Conservation (phyloP, 2,113 vertebrate species). For the Opisthocomus hoazin region DNA sequence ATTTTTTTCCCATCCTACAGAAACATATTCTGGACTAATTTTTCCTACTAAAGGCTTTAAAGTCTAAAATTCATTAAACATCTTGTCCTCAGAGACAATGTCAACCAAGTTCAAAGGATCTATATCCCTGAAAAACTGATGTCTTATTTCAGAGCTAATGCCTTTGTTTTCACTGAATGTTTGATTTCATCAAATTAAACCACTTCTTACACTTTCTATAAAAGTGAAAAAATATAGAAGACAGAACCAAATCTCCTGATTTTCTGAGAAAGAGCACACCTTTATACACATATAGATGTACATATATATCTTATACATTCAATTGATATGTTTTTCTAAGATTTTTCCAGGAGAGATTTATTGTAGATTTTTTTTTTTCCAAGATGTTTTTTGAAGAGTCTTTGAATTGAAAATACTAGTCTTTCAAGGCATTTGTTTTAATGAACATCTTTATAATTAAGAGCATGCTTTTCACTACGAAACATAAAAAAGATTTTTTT, state of each 20-base stretch:
- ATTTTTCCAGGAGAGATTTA: background rate
- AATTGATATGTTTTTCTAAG: background rate
- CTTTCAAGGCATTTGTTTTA: constrained; percentile 27
- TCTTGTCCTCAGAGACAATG: constrained; percentile 77
- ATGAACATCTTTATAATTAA: constrained; percentile 29
- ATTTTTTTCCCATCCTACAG: constrained; percentile 58
- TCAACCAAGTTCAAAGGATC: constrained; percentile 77
- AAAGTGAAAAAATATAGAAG: constrained; percentile 33
- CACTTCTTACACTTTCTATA: constrained; percentile 55
- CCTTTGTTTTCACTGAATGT: constrained; percentile 64
- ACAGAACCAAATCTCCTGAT: constrained; percentile 35
- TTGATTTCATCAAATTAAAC: constrained; percentile 74
- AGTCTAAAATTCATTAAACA: constrained; percentile 76
- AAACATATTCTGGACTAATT: constrained; percentile 73
- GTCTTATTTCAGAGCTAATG: constrained; percentile 69
- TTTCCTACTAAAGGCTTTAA: constrained; percentile 73
- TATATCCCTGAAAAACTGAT: constrained; percentile 68
- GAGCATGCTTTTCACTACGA: background rate
- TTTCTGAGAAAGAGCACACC: background rate
- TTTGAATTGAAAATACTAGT: constrained; percentile 43
- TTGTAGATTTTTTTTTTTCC: background rate
- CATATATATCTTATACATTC: background rate
- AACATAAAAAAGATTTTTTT: constrained; percentile 2
- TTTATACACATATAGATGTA: background rate
- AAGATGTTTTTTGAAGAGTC: background rate